Conservation (phyloP, 1,140 invertebrate genomes). For the Pygmarrhopalites habei region DNA sequence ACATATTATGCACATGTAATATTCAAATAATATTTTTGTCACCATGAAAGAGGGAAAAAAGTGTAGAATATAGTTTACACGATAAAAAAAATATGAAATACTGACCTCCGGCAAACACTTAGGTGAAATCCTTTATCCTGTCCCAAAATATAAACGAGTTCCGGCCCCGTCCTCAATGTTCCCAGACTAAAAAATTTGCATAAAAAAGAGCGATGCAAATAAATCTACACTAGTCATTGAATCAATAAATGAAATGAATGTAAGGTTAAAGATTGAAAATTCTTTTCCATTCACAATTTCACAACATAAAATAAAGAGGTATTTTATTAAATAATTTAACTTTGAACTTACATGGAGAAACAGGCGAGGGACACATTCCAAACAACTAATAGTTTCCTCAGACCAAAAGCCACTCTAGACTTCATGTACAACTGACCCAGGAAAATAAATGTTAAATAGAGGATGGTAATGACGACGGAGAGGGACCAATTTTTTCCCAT, state of each 20-base stretch:
- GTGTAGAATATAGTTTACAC: too few relatives aligned
- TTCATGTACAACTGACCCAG: slow-evolving; percentile 27
- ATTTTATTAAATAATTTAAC: too few relatives aligned
- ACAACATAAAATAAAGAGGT: too few relatives aligned
- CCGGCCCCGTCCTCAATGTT: slow-evolving; percentile 33
- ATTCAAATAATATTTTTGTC: not conserved
- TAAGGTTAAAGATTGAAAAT: too few relatives aligned
- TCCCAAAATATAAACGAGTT: slow-evolving; percentile 32
- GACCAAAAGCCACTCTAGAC: slow-evolving; percentile 70
- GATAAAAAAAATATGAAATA: too few relatives aligned
- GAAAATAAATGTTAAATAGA: slow-evolving; percentile 27
- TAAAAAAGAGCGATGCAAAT: too few relatives aligned
- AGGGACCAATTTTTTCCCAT: slow-evolving; percentile 26
- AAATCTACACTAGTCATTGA: too few relatives aligned
- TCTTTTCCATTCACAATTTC: too few relatives aligned
- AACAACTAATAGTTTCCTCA: slow-evolving; percentile 70
- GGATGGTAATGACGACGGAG: slow-evolving; percentile 20
- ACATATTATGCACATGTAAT: too few relatives aligned
- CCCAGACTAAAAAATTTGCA: slow-evolving; percentile 89
- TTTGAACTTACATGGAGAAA: too few relatives aligned
- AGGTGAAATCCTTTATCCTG: slow-evolving; percentile 32
- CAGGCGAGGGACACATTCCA: slow-evolving; percentile 89
- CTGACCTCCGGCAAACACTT: slow-evolving; percentile 32
- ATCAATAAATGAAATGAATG: too few relatives aligned
- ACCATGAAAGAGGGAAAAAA: too few relatives aligned